Conservation (phyloP, 64 coral and sea anemone species). For the Montipora capricornis region DNA sequence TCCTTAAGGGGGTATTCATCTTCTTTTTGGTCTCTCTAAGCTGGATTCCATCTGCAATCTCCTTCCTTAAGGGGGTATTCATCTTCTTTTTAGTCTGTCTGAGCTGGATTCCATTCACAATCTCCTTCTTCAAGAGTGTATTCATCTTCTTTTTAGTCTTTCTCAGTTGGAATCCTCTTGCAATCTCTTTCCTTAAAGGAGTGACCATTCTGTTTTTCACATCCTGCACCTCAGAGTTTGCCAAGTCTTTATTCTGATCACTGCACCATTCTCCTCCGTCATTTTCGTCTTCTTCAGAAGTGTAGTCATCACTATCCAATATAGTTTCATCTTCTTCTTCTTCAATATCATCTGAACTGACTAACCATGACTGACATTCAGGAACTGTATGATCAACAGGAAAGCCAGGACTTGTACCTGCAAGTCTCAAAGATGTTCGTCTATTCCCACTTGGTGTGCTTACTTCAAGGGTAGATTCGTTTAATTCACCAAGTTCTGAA, state of each 20-base stretch:
- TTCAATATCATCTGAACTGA: not conserved
- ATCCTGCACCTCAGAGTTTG: not conserved
- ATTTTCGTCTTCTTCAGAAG: constrained; percentile 26
- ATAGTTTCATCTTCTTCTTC: constrained; percentile 12
- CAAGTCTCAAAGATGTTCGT: constrained; percentile 25
- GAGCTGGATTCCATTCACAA: constrained; percentile 72
- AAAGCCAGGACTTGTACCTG: not conserved
- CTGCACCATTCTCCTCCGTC: not conserved
- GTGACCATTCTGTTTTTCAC: constrained; percentile 63
- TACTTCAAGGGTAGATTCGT: too few species aligned
- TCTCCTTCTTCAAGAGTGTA: constrained; percentile 60
- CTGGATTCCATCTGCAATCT: constrained; percentile 55
- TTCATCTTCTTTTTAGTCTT: constrained; percentile 77
- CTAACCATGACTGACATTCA: not conserved
- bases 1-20: constrained; percentile 39
- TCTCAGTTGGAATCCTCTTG: constrained; percentile 55
- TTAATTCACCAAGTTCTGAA: too few species aligned
- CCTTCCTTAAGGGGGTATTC: constrained; percentile 31
- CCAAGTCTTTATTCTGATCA: not conserved
- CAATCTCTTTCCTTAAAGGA: constrained; percentile 62
- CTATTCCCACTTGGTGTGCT: not conserved
- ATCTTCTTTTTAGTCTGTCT: constrained; percentile 76
- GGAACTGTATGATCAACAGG: not conserved
- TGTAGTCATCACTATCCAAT: constrained; percentile 43
- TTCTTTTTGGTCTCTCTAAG: constrained; percentile 43